These are phyloP conservation scores for Microchrysa polita DNA, from an alignment of 2,888 invertebrate genomes.

Conservation along the genomic window DNA sequence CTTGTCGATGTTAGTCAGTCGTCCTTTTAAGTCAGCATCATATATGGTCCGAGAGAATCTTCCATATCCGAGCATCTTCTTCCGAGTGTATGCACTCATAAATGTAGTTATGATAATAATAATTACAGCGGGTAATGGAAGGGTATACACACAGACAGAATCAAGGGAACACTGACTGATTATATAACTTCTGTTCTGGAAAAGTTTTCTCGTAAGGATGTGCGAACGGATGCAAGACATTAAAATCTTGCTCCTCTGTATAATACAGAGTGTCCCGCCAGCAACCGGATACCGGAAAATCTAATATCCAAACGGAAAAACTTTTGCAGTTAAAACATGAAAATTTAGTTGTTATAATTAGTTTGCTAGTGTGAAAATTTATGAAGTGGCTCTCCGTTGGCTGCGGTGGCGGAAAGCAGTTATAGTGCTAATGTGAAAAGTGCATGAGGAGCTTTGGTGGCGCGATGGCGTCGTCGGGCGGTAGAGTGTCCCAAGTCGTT, in stretches of 20 bases:
- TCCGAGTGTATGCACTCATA: neutral
- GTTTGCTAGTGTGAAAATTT: slow-evolving; percentile 31
- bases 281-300: neutral
- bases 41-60: slow-evolving; percentile 18
- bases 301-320: slow-evolving; percentile 25
- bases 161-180: neutral
- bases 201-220: slow-evolving; percentile 10
- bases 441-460: no score
- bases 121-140: neutral
- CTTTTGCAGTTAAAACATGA: slow-evolving; percentile 22
- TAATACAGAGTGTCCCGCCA: no score
- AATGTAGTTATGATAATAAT: slow-evolving; percentile 20
- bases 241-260: slow-evolving; percentile 27
- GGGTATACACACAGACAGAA: neutral
- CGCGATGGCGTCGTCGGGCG: no score
- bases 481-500: no score
- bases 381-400: slow-evolving; percentile 18
- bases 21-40: neutral
- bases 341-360: slow-evolving; percentile 41
- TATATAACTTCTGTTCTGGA: slow-evolving; percentile 2
- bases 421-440: no score
- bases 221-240: slow-evolving; percentile 38
- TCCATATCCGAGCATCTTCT: slow-evolving; percentile 2
- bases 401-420: no score
- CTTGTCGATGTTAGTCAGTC: neutral